phyloP scores from a whole-genome alignment of 2,888 invertebrate species.

The Leucophenga maculata region DNA sequence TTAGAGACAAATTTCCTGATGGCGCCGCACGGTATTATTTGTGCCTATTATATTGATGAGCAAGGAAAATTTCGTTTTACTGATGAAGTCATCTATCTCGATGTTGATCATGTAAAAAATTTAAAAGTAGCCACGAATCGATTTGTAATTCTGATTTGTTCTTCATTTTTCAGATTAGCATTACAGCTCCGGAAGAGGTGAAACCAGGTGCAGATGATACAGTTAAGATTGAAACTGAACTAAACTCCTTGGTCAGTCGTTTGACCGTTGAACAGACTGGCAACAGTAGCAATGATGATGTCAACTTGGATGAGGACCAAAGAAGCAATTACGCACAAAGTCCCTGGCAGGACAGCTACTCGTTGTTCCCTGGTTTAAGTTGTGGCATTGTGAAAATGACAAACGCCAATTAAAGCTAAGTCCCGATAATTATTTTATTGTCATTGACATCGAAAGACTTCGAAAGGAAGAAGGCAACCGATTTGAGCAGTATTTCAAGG shows the following conservation, averaged over 20 bases:
- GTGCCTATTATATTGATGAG: constrained; percentile 84
- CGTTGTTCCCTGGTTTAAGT: constrained; percentile 62
- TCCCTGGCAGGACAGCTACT: constrained; percentile 67
- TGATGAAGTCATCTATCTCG: constrained; percentile 75
- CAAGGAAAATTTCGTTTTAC: constrained; percentile 88
- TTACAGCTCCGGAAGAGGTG: constrained; percentile 79
- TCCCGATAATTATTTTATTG: too few species aligned
- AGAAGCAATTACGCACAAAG: constrained; percentile 76
- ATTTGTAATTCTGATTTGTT: too few species aligned
- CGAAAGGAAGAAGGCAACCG: too few species aligned
- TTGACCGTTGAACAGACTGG: constrained; percentile 85
- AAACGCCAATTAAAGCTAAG: constrained; percentile 57
- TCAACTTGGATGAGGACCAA: constrained; percentile 77
- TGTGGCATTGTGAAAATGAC: constrained; percentile 69
- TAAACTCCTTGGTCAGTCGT: constrained; percentile 89
- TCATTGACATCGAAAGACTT: too few species aligned
- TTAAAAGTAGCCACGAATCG: too few species aligned
- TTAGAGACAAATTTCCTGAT: constrained; percentile 83
- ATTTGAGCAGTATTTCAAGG: too few species aligned
- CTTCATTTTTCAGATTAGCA: constrained; percentile 75
- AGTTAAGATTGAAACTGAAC: constrained; percentile 84
- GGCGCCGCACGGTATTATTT: constrained; percentile 86
- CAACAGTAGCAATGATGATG: constrained; percentile 74
- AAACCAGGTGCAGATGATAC: constrained; percentile 86
- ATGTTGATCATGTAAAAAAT: constrained; percentile 74